A percentile compares a stretch with the other conserved stretches of the same genome.
Conservation (phyloP, 2,797 vertebrate genomes). For the Halcyon smyrnensis region DNA sequence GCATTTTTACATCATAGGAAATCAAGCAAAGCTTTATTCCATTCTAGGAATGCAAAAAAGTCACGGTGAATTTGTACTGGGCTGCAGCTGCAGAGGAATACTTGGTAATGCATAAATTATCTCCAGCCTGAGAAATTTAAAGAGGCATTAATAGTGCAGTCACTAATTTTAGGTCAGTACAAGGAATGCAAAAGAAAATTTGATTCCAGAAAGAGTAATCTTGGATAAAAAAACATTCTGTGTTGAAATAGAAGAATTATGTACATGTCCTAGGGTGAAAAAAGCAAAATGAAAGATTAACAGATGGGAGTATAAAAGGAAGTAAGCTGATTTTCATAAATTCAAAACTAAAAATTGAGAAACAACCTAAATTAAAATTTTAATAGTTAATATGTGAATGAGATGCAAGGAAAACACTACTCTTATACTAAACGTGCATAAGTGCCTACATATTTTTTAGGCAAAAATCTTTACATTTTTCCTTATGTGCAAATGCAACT, state of each 20-base stretch:
- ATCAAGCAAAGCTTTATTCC: not conserved
- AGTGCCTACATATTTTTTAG: not conserved
- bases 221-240: not conserved
- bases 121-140: not conserved
- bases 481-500: not conserved
- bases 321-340: not conserved
- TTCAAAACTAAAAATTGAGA: not conserved
- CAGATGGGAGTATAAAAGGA: not conserved
- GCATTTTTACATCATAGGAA: not conserved
- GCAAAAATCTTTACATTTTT: not conserved
- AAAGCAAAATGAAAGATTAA: not conserved
- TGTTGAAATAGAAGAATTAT: not conserved
- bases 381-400: not conserved
- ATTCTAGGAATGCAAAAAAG: not conserved
- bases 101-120: not conserved
- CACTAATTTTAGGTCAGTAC: not conserved
- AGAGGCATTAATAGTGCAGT: not conserved
- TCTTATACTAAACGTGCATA: not conserved
- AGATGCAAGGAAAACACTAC: not conserved
- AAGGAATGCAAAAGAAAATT: not conserved
- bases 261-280: not conserved
- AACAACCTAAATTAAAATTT: not conserved
- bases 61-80: not conserved
- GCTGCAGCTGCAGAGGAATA: not conserved
- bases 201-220: not conserved